A percentile compares a stretch with the other conserved stretches of the same genome.
Conservation (phyloP, 2,888 invertebrate genomes). For the Chymomyza amoena region DNA sequence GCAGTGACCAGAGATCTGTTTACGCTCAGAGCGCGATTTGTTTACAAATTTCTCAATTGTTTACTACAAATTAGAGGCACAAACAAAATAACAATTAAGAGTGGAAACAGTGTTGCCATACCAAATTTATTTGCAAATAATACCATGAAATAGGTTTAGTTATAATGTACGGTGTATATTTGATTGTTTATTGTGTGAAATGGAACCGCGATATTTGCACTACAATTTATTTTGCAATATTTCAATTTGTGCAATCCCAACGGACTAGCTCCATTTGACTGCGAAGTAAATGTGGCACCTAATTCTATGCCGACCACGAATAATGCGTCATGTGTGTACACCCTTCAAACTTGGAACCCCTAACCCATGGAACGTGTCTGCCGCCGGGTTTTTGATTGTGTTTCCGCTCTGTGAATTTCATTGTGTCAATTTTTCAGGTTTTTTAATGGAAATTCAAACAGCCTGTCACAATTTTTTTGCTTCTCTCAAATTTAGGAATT, state of each 20-base stretch:
- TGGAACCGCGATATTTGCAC: background rate
- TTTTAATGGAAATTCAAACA: constrained; percentile 13
- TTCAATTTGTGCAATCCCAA: background rate
- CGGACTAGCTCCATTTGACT: background rate
- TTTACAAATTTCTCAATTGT: constrained; percentile 18
- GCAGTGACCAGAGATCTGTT: constrained; percentile 13
- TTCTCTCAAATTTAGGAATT: background rate
- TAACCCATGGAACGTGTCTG: background rate
- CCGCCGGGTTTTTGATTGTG: constrained; percentile 1
- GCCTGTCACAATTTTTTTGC: constrained; percentile 3
- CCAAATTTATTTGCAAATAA: background rate
- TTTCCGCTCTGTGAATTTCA: constrained; percentile 3
- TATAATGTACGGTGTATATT: background rate
- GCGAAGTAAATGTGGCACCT: background rate
- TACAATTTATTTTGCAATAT: background rate
- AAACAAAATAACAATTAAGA: constrained; percentile 14
- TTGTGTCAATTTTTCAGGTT: constrained; percentile 18
- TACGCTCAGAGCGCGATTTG: background rate
- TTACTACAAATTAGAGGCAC: constrained; percentile 27
- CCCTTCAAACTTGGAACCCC: background rate
- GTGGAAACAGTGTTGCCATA: background rate
- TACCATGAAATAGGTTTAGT: background rate
- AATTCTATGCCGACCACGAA: background rate
- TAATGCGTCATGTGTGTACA: background rate
- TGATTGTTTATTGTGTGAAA: background rate